phyloP scores from a whole-genome alignment of 2,888 invertebrate genomes.

The Drepanosiphum platanoidis region DNA sequence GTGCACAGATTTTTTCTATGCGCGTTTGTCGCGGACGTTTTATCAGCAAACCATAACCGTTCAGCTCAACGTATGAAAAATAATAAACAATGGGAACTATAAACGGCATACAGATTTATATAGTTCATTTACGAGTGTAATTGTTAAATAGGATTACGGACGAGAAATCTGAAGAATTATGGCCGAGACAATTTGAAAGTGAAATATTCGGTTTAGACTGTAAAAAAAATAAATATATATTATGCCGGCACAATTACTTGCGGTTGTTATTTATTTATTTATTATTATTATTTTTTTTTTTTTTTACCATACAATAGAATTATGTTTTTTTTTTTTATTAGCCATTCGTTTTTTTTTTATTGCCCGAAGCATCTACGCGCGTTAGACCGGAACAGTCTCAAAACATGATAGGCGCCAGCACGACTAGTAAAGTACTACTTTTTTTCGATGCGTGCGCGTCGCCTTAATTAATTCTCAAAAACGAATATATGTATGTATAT shows the following conservation, averaged over 20 bases:
- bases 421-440: slow-evolving; percentile 15
- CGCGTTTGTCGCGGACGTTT: neutral
- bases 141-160: neutral
- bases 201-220: neutral
- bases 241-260: slow-evolving; percentile 38
- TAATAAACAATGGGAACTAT: neutral
- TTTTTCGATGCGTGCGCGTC: neutral
- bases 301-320: slow-evolving; percentile 43
- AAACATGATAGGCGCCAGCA: slow-evolving; percentile 53
- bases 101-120: neutral
- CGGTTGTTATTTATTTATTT: slow-evolving; percentile 36
- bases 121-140: neutral
- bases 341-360: slow-evolving; percentile 26
- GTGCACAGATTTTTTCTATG: neutral
- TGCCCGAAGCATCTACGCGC: slow-evolving; percentile 32
- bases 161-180: neutral
- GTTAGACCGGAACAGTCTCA: slow-evolving; percentile 45
- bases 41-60: neutral
- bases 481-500: too few relatives aligned
- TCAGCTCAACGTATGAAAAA: neutral
- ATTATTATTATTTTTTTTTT: slow-evolving; percentile 10
- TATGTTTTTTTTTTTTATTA: slow-evolving; percentile 13
- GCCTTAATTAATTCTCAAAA: neutral
- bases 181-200: neutral
- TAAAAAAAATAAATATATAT: neutral